Conservation (phyloP, 1,140 invertebrate species). For the Zaprionus ornatus region DNA sequence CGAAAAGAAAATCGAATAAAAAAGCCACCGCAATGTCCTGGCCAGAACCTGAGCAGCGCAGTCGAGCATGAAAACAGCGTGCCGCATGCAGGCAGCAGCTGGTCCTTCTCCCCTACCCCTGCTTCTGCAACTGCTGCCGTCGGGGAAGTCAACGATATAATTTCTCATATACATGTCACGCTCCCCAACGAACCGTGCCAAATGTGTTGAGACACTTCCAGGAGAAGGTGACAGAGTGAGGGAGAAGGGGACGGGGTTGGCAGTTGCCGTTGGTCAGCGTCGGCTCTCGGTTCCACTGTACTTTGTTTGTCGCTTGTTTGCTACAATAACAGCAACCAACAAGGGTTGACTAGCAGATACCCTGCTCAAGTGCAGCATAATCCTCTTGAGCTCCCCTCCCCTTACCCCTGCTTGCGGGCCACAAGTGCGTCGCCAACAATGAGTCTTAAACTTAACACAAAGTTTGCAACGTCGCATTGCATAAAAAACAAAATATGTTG, state of each 20-base stretch:
- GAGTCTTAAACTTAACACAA: constrained; percentile 40
- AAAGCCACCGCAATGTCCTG: constrained; percentile 30
- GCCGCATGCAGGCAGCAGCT: constrained; percentile 56
- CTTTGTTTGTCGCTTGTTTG: constrained; percentile 17
- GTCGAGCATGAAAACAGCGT: constrained; percentile 77
- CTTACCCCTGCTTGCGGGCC: neutral
- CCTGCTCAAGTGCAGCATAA: neutral
- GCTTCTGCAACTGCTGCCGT: constrained; percentile 11
- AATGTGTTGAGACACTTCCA: constrained; percentile 75
- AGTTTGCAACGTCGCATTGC: constrained; percentile 70
- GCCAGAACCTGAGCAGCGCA: constrained; percentile 9
- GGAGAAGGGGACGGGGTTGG: no score
- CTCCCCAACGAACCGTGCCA: constrained; percentile 76
- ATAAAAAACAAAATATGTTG: constrained; percentile 73
- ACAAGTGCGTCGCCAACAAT: constrained; percentile 9
- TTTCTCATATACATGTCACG: constrained; percentile 83
- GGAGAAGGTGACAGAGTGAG: neutral
- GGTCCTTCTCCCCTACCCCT: constrained; percentile 8
- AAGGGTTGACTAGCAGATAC: constrained; percentile 12
- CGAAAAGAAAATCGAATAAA: constrained; percentile 69
- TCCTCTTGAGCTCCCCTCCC: neutral
- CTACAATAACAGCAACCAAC: constrained; percentile 12
- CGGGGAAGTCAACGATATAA: constrained; percentile 80
- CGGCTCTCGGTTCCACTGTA: constrained; percentile 1
- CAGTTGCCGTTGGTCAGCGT: neutral